Evolutionary conservation across 1,140 invertebrate genomes (phyloP), one percentile per base, ranked within the genome.

Genomic region (Papilio aristodemus): DNA sequence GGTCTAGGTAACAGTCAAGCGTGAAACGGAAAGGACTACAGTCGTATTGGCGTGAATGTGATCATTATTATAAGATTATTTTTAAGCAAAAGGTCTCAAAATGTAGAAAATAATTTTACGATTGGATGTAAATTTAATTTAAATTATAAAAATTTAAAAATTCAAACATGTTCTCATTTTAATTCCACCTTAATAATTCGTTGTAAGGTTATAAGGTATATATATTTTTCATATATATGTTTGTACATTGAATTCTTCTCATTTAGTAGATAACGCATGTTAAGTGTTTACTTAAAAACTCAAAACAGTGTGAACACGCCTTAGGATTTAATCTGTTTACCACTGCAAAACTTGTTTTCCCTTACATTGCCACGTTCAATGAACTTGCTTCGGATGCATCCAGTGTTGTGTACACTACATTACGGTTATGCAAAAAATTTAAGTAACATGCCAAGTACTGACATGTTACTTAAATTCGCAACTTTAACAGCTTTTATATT

Each of bases 1-100:
- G 89, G 86, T 27, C 75, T 91, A 1, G 89, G 89, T 0, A 91
- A 91, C 60, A 87, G 73, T 77, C 76, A 83, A 58, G 85, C 82
- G 77, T 81, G 60, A 72, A 63, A 14, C 19, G 54, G 37, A 46
- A 27, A 8, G 60, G 10, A 64, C 22, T 39, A n/a, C 43, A 14
- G 36, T 60, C 59, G 8, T 67, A 64, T 67, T 54, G 62, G 43
- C 36, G 57, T 69, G 67, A 79, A 72, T 84, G 79, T 87, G 81
- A 87, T 83, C 39, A 50, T 82, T 80, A 76, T 63, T 70, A 4
- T 85, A 81, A 84, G 81, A 54, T 80, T 74, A 66, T 50, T 67
- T 70, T 63, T 80, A 83, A 75, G 74, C 22, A 25, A 68, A 68
- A 77, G 75, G 80, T 81, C 77, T 83, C 77, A 80, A 75, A 71